Base-by-base conservation (phyloP, 2,797 vertebrate species). In the Notoglanidium macrostoma region DNA sequence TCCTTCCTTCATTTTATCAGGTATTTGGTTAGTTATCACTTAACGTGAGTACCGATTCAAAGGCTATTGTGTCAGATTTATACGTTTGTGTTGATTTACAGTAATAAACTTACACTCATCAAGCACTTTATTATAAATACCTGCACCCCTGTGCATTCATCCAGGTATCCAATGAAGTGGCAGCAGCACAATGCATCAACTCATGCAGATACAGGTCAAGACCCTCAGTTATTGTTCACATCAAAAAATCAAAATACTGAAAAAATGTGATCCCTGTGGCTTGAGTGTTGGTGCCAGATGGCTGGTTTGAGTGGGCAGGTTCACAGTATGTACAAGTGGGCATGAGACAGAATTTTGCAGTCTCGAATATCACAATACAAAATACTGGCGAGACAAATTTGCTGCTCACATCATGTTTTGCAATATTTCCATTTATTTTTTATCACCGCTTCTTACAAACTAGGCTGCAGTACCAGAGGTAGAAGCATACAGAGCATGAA, bases 281-380 rank as follows among this genome's bases (percentile, higher is more conserved):
- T 35, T 51, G 46, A 3, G 23, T 83, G 65, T 54, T 17, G 23
- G 23, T 29, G 59, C 79, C 79, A 81, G 79, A 81, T 63, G 79
- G 79, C 79, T 81, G 57, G 79, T 63, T 63, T 63, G 79, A 81
- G 59, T 81, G 79, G 79, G 79, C 57, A 81, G 79, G 79, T 81
- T 81, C 81, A 83, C 81, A 83, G 81, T 70, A 46, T 51, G 29
- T 63, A 68, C 0, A 7, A 83, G 46, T 35, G 23, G 46, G 63
- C 19, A 23, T 35, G 81, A 81, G 59, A 59, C 73, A 76, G 54
- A 82, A 67, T 21, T 82, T 51, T 9, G 1, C 40, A 26, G n/a
- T 32, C 14, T 51, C 8, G 1, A 54, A 9, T 14, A 55, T 70
- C 49, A 83, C 5, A 46, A 21, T 54, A 51, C 15, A 83, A 54